Percentiles rank a stretch among this genome's conserved stretches.
Evolutionary conservation across 2,888 invertebrate genomes (phyloP).

Genomic region (Ormyrus labotus): DNA sequence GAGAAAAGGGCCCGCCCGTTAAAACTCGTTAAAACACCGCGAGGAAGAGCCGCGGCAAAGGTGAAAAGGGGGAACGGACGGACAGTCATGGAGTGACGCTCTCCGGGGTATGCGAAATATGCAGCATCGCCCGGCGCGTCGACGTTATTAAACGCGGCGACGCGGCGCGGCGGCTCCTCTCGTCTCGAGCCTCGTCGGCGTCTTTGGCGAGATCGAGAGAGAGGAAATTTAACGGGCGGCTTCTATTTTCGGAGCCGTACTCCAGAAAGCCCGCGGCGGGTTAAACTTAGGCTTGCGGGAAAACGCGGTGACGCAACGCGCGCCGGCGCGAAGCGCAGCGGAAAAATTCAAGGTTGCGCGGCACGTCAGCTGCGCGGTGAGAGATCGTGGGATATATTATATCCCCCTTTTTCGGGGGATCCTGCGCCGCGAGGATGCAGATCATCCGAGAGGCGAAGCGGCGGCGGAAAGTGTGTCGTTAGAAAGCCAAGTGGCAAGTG

Average conservation of each 20-base stretch:
- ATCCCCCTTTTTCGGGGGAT: neutral
- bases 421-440: neutral
- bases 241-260: slow-evolving; percentile 45
- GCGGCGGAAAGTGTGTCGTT: slow-evolving; percentile 28
- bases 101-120: slow-evolving; percentile 5
- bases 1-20: too few species aligned
- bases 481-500: slow-evolving; percentile 9
- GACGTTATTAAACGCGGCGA: slow-evolving; percentile 33
- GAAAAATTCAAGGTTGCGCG: neutral
- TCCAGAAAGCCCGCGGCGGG: slow-evolving; percentile 42
- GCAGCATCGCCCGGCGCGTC: neutral
- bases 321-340: neutral
- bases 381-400: neutral
- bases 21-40: too few species aligned
- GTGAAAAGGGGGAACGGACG: neutral
- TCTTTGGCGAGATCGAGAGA: neutral
- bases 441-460: neutral
- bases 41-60: too few species aligned
- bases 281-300: slow-evolving; percentile 52
- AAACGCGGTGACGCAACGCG: slow-evolving; percentile 50
- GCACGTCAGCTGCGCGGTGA: slow-evolving; percentile 27
- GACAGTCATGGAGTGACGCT: too few species aligned
- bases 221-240: slow-evolving; percentile 8
- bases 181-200: neutral
- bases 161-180: slow-evolving; percentile 5